phyloP scores from a whole-genome alignment of 2,797 vertebrate genomes.

The Telmatherina bonti region DNA sequence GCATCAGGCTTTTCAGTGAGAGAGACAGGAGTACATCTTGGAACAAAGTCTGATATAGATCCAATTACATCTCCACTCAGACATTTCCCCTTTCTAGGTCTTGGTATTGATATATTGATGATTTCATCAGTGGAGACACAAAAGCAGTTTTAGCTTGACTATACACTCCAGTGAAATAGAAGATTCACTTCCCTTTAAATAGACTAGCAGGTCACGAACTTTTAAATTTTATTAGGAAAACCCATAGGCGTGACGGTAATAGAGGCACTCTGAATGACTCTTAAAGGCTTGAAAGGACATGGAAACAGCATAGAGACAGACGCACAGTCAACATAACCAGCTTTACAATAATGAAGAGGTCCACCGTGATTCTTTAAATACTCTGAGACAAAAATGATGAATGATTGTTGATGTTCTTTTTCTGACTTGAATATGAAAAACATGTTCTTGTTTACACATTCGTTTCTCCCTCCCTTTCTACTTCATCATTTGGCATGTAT shows the following conservation, averaged over 20 bases:
- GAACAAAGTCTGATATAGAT: constrained; percentile 24
- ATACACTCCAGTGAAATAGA: constrained; percentile 32
- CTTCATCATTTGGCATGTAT: constrained; percentile 18
- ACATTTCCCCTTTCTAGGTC: constrained; percentile 35
- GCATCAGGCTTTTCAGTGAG: constrained; percentile 7
- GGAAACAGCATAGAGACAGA: constrained; percentile 25
- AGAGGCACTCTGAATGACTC: constrained; percentile 36
- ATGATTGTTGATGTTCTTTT: constrained; percentile 32
- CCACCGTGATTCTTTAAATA: constrained; percentile 29
- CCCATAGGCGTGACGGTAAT: constrained; percentile 36
- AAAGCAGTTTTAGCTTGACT: constrained; percentile 38
- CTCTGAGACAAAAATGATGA: constrained; percentile 18
- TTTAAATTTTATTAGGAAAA: constrained; percentile 63
- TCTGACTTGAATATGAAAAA: constrained; percentile 21
- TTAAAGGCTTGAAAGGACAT: constrained; percentile 34
- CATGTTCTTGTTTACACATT: background rate
- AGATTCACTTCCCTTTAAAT: constrained; percentile 52
- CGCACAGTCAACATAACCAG: constrained; percentile 22
- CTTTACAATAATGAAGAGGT: constrained; percentile 23
- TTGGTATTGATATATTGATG: constrained; percentile 31
- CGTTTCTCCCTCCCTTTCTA: background rate
- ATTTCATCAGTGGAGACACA: constrained; percentile 40
- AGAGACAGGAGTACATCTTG: constrained; percentile 11
- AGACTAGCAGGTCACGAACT: constrained; percentile 40
- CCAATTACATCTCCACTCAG: constrained; percentile 32